Evolutionary conservation across 2,888 invertebrate genomes (phyloP).

Genomic region (Tetragonisca angustula): DNA sequence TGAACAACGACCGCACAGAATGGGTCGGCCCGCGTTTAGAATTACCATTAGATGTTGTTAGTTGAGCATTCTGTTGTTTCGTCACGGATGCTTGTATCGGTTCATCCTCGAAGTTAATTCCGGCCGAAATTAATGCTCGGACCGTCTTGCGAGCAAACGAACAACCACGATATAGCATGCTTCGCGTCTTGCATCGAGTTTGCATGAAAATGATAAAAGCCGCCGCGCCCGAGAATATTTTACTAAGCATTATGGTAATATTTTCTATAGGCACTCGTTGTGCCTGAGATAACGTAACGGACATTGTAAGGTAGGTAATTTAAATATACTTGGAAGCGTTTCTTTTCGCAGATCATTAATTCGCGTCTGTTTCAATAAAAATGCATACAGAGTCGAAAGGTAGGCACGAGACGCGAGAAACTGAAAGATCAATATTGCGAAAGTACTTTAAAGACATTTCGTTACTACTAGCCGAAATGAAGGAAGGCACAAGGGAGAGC

Average conservation of each 20-base stretch:
- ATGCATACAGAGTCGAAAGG: neutral
- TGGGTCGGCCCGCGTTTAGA: slow-evolving; percentile 63
- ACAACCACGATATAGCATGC: neutral
- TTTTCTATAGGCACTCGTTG: slow-evolving; percentile 3
- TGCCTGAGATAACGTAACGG: neutral
- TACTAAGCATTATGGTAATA: neutral
- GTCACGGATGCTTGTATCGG: slow-evolving; percentile 68
- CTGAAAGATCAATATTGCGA: slow-evolving; percentile 10
- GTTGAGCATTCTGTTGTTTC: slow-evolving; percentile 57
- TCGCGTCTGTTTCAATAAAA: slow-evolving; percentile 4
- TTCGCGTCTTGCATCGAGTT: slow-evolving; percentile 24
- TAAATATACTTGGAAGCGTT: neutral
- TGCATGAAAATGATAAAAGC: slow-evolving; percentile 42
- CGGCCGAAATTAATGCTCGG: slow-evolving; percentile 55
- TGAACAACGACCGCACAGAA: slow-evolving; percentile 65
- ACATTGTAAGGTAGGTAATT: neutral
- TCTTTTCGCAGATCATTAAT: slow-evolving; percentile 10
- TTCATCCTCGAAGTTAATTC: slow-evolving; percentile 64
- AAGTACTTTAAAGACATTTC: slow-evolving; percentile 17
- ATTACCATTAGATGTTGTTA: slow-evolving; percentile 66
- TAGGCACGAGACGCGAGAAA: neutral
- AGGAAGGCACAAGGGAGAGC: slow-evolving; percentile 8
- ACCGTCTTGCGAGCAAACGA: slow-evolving; percentile 39
- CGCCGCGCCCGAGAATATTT: neutral
- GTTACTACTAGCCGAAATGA: slow-evolving; percentile 12